A percentile compares a stretch with the other conserved stretches of the same genome.
phyloP scores from a whole-genome alignment of 1,140 invertebrate genomes.

The Drosophila rhopaloa region DNA sequence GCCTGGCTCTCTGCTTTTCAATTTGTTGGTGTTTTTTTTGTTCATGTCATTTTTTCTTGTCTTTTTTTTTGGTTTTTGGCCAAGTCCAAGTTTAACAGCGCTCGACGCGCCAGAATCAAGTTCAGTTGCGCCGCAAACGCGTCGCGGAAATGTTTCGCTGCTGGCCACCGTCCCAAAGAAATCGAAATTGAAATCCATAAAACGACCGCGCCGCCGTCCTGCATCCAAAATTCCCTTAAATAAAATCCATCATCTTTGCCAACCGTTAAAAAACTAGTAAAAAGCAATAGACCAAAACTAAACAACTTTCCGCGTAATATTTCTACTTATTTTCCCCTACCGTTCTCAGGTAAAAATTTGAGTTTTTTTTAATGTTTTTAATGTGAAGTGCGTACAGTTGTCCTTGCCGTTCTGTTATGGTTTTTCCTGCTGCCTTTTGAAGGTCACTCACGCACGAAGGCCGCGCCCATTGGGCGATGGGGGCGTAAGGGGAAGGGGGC shows the following conservation, averaged over 20 bases:
- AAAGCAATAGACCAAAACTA: constrained; percentile 2
- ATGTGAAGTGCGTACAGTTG: constrained; percentile 44
- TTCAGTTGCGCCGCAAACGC: constrained; percentile 83
- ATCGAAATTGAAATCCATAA: constrained; percentile 17
- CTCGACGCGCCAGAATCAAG: constrained; percentile 80
- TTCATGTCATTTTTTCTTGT: constrained; percentile 16
- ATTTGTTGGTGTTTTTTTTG: constrained; percentile 31
- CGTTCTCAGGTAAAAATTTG: constrained; percentile 15
- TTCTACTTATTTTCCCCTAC: neutral
- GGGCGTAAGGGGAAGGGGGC: neutral
- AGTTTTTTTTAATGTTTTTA: constrained; percentile 6
- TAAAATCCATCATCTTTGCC: neutral
- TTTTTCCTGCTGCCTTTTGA: constrained; percentile 63
- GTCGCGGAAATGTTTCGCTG: constrained; percentile 77
- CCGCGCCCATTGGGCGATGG: constrained; percentile 13
- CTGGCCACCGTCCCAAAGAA: constrained; percentile 56
- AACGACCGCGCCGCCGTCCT: constrained; percentile 22
- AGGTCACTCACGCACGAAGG: constrained; percentile 71
- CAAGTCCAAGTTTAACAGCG: constrained; percentile 83
- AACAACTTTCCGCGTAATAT: neutral
- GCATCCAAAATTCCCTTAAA: constrained; percentile 8
- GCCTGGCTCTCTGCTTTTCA: constrained; percentile 24
- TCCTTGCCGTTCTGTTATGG: constrained; percentile 56
- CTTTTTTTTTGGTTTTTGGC: constrained; percentile 61
- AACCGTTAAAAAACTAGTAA: neutral